Conservation (phyloP, 2,797 vertebrate species). For the Yasuhikotakia modesta region DNA sequence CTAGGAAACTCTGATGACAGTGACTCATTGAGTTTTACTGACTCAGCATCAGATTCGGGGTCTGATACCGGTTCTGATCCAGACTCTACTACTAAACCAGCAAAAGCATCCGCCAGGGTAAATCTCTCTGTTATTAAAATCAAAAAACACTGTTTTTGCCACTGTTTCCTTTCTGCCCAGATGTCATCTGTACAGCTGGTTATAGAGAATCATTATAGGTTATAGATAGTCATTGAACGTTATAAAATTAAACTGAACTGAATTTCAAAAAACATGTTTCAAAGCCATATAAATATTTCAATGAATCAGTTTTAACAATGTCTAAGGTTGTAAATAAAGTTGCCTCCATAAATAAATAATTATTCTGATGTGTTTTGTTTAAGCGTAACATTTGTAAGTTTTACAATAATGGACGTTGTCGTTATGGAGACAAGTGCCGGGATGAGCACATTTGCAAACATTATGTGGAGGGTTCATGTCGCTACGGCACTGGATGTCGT, state of each 20-base stretch:
- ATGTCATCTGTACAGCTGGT: too few relatives aligned
- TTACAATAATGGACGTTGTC: conserved; percentile 70
- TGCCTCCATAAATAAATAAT: background rate
- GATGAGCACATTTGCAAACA: conserved; percentile 69
- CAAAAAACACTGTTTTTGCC: too few relatives aligned
- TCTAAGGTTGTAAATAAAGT: too few relatives aligned
- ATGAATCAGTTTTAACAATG: too few relatives aligned
- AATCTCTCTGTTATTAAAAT: background rate
- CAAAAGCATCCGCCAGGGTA: background rate
- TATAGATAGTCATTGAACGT: too few relatives aligned
- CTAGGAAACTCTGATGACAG: background rate
- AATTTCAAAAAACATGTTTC: too few relatives aligned
- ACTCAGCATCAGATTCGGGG: background rate
- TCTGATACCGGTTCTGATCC: background rate
- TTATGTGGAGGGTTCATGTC: conserved; percentile 64
- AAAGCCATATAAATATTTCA: too few relatives aligned
- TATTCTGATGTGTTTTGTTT: background rate
- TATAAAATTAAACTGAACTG: too few relatives aligned
- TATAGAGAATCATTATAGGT: too few relatives aligned
- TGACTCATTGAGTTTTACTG: background rate
- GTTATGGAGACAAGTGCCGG: conserved; percentile 53
- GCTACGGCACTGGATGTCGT: conserved; percentile 59
- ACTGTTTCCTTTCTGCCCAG: too few relatives aligned
- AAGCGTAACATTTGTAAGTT: conserved; percentile 56
- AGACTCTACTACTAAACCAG: background rate